These are phyloP conservation scores for Hyposoter didymator DNA, from an alignment of 2,888 invertebrate genomes.

Conservation along the genomic window DNA sequence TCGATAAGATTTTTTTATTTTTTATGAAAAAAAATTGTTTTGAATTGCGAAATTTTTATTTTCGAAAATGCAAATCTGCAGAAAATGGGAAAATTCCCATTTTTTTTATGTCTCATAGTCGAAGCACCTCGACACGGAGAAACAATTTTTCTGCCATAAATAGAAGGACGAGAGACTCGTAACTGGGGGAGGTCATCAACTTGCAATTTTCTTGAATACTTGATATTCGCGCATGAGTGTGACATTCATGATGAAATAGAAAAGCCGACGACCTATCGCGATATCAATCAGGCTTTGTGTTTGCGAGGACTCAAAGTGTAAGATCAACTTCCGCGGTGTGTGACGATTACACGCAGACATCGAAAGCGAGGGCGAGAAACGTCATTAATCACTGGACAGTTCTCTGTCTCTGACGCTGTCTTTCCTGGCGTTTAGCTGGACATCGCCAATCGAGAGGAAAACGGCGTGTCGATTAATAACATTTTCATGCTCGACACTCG, in stretches of 20 bases:
- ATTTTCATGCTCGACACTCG: conserved; percentile 71
- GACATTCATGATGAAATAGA: conserved; percentile 27
- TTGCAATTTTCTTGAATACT: conserved; percentile 42
- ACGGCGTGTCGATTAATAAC: conserved; percentile 73
- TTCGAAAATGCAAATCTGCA: too few species aligned
- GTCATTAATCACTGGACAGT: conserved; percentile 70
- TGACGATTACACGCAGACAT: conserved; percentile 47
- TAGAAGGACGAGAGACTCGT: neutral
- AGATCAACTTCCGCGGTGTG: conserved; percentile 47
- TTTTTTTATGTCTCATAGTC: too few species aligned
- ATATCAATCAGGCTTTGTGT: conserved; percentile 47
- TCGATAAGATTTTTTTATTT: too few species aligned
- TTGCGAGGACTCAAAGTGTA: conserved; percentile 6
- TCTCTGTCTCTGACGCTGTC: conserved; percentile 14
- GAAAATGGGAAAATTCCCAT: too few species aligned
- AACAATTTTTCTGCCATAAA: neutral
- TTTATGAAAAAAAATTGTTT: neutral
- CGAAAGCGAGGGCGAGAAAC: conserved; percentile 60
- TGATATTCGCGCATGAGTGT: conserved; percentile 1
- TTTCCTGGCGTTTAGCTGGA: neutral
- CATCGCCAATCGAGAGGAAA: conserved; percentile 54
- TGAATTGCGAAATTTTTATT: too few species aligned
- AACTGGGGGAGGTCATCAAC: neutral
- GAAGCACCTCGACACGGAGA: too few species aligned
- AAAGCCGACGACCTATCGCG: conserved; percentile 53